Conservation (phyloP, 1,140 invertebrate species). For the Heliconius himera region DNA sequence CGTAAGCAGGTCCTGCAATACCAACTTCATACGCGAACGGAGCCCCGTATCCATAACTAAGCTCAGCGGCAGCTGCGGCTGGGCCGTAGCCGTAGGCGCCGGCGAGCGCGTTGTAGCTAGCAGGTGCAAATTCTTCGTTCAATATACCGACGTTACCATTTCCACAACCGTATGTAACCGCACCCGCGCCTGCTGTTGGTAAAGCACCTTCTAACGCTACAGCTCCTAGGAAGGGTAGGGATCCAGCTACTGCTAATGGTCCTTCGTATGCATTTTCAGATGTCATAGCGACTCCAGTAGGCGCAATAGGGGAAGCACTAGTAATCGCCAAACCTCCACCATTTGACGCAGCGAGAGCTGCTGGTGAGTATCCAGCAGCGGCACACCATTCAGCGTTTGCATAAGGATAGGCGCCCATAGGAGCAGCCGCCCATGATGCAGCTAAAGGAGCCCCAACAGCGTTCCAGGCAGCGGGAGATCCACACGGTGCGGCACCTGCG, state of each 20-base stretch:
- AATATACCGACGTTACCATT: constrained; percentile 32
- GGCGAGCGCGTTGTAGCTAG: neutral
- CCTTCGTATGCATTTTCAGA: constrained; percentile 57
- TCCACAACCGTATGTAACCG: constrained; percentile 22
- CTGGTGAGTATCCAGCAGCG: neutral
- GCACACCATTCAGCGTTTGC: constrained; percentile 17
- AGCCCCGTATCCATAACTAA: neutral
- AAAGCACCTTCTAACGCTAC: constrained; percentile 30
- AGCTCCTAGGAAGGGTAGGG: constrained; percentile 32
- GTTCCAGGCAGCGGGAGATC: neutral
- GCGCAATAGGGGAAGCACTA: constrained; percentile 43
- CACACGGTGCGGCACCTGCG: neutral
- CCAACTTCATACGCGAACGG: constrained; percentile 22
- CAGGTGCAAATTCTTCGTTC: constrained; percentile 19
- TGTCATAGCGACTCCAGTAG: constrained; percentile 47
- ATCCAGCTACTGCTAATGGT: constrained; percentile 24
- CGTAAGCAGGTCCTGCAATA: constrained; percentile 16
- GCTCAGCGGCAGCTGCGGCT: neutral
- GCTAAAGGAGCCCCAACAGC: neutral
- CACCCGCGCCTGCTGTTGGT: constrained; percentile 22
- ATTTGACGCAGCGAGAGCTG: constrained; percentile 29
- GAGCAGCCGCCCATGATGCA: constrained; percentile 14
- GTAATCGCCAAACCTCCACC: constrained; percentile 49
- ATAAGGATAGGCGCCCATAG: constrained; percentile 28
- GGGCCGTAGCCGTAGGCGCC: constrained; percentile 3